Evolutionary conservation across 2,797 vertebrate genomes (phyloP).

Genomic region (Gallinago nigripennis): DNA sequence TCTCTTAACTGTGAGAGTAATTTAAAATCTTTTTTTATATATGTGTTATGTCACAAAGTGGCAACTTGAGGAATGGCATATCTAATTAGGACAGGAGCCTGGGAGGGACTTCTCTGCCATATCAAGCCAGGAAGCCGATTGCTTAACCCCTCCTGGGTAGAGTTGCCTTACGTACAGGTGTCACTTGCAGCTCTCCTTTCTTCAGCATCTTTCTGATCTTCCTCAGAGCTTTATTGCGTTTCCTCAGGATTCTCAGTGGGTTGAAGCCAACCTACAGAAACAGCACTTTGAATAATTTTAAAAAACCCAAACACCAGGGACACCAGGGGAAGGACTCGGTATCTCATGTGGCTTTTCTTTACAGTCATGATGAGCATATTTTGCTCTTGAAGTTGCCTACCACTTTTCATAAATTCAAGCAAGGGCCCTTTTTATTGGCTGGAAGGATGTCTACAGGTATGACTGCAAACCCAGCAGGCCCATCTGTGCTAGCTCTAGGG

Average conservation of each 20-base stretch:
- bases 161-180: slow-evolving; percentile 75
- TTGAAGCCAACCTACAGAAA: slow-evolving; percentile 88
- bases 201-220: slow-evolving; percentile 87
- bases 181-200: slow-evolving; percentile 85
- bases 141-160: accelerated
- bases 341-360: not conserved
- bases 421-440: not conserved
- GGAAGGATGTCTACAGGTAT: not conserved
- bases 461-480: not conserved
- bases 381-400: not conserved
- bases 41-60: not conserved
- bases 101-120: not conserved
- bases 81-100: not conserved
- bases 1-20: not conserved
- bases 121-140: not conserved
- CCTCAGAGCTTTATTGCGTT: slow-evolving; percentile 91
- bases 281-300: not conserved
- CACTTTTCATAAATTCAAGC: not conserved
- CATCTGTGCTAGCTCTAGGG: not conserved
- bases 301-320: not conserved
- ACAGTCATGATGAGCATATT: not conserved
- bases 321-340: not conserved
- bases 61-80: not conserved
- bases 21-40: not conserved
- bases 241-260: slow-evolving; percentile 87